A percentile compares a stretch with the other conserved stretches of the same genome.
These are phyloP conservation scores for Melanocharis versteri DNA, from an alignment of 2,113 vertebrate species.

Conservation along the genomic window DNA sequence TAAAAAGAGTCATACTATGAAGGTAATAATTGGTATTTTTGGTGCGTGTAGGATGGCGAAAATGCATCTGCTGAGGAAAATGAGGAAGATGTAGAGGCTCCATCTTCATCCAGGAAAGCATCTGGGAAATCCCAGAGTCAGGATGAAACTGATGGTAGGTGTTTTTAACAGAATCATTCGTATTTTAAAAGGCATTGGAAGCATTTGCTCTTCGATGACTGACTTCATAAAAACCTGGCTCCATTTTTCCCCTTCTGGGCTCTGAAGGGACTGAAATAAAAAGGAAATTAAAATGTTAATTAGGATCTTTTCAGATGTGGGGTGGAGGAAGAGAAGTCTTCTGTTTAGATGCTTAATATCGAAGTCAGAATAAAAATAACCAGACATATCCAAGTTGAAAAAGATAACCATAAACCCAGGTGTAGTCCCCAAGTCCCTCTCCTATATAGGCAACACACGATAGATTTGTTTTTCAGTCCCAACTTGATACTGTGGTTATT, in stretches of 20 bases:
- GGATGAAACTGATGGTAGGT: conserved; percentile 65
- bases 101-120: conserved; percentile 72
- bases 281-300: not conserved
- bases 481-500: not conserved
- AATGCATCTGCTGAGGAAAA: conserved; percentile 58
- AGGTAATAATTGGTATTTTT: not conserved
- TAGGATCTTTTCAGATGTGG: not conserved
- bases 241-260: not conserved
- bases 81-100: conserved; percentile 57
- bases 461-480: not conserved
- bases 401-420: not conserved
- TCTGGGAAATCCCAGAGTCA: conserved; percentile 42
- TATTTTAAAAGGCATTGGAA: not conserved
- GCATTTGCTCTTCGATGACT: not conserved
- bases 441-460: accelerated
- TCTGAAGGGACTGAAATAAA: not conserved
- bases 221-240: not conserved
- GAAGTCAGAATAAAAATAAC: not conserved
- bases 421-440: not conserved
- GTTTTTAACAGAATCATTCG: not conserved
- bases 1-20: not conserved
- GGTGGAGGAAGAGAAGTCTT: not conserved
- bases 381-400: not conserved
- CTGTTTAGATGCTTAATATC: not conserved
- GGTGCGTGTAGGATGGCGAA: conserved; percentile 52